Evolutionary conservation across 1,140 invertebrate species (phyloP).

Genomic region (Drosophila ananassae): DNA sequence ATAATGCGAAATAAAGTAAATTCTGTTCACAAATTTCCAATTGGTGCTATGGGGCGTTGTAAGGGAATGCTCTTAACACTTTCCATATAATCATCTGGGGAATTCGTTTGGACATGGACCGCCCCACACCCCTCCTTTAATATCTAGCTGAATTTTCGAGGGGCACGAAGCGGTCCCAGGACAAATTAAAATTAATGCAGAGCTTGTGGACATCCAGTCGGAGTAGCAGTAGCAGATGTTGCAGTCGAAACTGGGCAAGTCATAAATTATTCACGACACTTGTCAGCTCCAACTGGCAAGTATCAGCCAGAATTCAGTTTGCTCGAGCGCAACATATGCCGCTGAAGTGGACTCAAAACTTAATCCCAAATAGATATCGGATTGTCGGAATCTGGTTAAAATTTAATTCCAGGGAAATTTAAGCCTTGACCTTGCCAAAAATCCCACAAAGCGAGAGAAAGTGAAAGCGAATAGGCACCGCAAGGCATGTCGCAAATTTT

Average conservation of each 20-base stretch:
- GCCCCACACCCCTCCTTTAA: background rate
- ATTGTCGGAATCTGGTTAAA: slow-evolving; percentile 17
- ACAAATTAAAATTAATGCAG: slow-evolving; percentile 67
- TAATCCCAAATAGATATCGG: slow-evolving; percentile 19
- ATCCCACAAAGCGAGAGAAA: background rate
- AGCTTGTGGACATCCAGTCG: slow-evolving; percentile 13
- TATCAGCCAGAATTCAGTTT: slow-evolving; percentile 26
- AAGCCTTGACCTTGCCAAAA: slow-evolving; percentile 55
- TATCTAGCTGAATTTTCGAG: slow-evolving; percentile 28
- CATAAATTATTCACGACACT: slow-evolving; percentile 78
- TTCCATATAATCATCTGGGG: slow-evolving; percentile 17
- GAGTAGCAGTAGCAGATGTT: slow-evolving; percentile 43
- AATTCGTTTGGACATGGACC: slow-evolving; percentile 6
- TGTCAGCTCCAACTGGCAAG: slow-evolving; percentile 73
- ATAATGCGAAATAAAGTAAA: slow-evolving; percentile 61
- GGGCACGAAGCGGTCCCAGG: slow-evolving; percentile 21
- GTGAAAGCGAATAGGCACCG: slow-evolving; percentile 19
- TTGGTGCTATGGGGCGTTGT: slow-evolving; percentile 27
- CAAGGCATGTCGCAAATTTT: slow-evolving; percentile 62
- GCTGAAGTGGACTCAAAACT: slow-evolving; percentile 22
- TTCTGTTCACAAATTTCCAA: slow-evolving; percentile 60
- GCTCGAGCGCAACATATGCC: slow-evolving; percentile 33
- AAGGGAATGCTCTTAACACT: slow-evolving; percentile 25
- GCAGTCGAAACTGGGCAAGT: slow-evolving; percentile 53
- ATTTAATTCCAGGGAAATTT: slow-evolving; percentile 26